Evolutionary conservation across 2,113 vertebrate genomes (phyloP), one percentile per base, ranked within the genome.

Genomic region (Oreochromis aureus): DNA sequence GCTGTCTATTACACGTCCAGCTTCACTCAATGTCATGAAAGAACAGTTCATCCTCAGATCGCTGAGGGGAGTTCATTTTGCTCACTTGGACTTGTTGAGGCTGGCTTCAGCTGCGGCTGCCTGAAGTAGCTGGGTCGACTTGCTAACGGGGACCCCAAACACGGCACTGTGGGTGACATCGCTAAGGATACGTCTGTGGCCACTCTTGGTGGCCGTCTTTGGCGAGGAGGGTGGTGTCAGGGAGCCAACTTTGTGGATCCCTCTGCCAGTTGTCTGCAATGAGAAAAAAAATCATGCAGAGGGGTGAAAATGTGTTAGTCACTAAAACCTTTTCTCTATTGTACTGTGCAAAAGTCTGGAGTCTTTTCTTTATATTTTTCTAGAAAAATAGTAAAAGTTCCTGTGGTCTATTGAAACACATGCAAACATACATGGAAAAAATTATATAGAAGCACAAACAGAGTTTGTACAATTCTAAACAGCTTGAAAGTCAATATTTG

Each of bases 21-120:
- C 85, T 90, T 90, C 84, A 78, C 81, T 86, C 36, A 15, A 51
- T 51, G 69, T 76, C 55, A 94, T 93, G 86, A 96, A 93, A 92
- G 91, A 78, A 89, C 90, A 87, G 82, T 91, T 93, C 78, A 87
- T 91, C 54, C 69, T 71, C 61, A 81, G 55, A 84, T 89, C 69
- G 87, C 79, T 90, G 82, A 93, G 76, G 86, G 55, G 83, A 85
- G 63, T 81, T 89, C 19, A 90, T 93, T 94, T 81, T 90, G 91
- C 97, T 95, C 95, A 99, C 98, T 99, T 99, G 92, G 98, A 99
- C 81, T 99, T 99, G 96, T 99, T 99, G 95, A 99, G 98, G 87
- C 98, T 96, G 92, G 99, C 98, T 92, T 99, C 98, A 1, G 99
- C 98, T 15, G 99, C 99, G 3, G 99, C 99, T 0, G 98, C 97